Evolutionary conservation across 2,113 vertebrate genomes (phyloP), one percentile per base, ranked within the genome.

Genomic region (Cottus gobio): DNA sequence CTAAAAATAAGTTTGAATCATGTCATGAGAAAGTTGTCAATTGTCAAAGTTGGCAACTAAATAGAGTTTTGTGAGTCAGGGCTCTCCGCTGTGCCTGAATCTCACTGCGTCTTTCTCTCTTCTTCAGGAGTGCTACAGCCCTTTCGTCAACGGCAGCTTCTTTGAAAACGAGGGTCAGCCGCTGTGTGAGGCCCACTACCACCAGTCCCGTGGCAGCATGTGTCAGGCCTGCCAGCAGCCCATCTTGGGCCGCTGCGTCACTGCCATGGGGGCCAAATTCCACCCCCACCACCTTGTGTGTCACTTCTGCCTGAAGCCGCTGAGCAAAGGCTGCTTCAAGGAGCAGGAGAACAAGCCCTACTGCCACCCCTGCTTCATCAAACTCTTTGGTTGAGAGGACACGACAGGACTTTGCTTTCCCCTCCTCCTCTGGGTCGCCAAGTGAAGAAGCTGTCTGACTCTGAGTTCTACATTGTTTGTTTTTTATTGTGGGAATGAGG

Each of bases 271-370:
- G 3, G 96, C 96, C 81, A 96, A 96, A 83, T 97, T 97, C 92
- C 97, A 98, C 84, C 97, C 97, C 0, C 96, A 98, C 75, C 97
- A 98, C 91, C 96, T 98, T 1, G 96, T 96, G 85, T 98, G 97
- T 42, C 96, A 97, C 90, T 98, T 98, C 93, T 98, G 95, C 85
- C 93, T 97, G 67, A 96, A 96, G 74, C 96, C 96, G 0, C 95
- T 98, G 78, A 96, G 96, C 93, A 97, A 98, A 84, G 97, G 96
- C 79, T 97, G 96, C 87, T 98, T 98, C 94, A 96, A 97, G 89
- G 97, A 97, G 93, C 97, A 97, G 64, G 95, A 96, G 20, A 95
- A 94, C 93, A 98, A 98, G 63, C 96, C 97, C 2, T 98, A 98
- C 94, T 98, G 97, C 93, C 97, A 97, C 77, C 96, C 96, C 10